phyloP scores from a whole-genome alignment of 2,888 invertebrate genomes.

The Frankliniella fusca region DNA sequence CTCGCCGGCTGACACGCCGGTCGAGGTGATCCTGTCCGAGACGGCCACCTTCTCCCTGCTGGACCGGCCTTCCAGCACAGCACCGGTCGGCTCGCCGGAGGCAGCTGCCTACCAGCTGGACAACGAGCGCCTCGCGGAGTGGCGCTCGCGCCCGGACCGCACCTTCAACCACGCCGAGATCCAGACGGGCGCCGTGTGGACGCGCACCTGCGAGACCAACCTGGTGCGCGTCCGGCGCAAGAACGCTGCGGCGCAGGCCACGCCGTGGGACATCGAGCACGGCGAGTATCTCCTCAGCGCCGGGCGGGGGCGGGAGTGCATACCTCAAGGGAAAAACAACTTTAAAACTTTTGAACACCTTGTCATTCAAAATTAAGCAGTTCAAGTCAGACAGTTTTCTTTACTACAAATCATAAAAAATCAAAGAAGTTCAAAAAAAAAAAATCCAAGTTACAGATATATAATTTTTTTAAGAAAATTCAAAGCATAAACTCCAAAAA shows the following conservation, averaged over 20 bases:
- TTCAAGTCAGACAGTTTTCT: too few species aligned
- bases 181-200: constrained; percentile 10
- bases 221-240: constrained; percentile 1
- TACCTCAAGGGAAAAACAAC: too few species aligned
- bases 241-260: constrained; percentile 11
- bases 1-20: background rate
- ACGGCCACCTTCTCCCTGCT: background rate
- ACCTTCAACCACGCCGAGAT: background rate
- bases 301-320: background rate
- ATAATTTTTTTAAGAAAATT: too few species aligned
- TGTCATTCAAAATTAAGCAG: too few species aligned
- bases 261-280: background rate
- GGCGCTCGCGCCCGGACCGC: background rate
- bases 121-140: background rate
- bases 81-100: background rate
- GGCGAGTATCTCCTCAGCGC: background rate
- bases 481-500: too few species aligned
- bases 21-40: background rate
- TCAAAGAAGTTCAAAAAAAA: too few species aligned
- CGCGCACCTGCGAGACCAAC: background rate
- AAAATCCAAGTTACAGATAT: too few species aligned
- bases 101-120: background rate
- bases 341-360: too few species aligned
- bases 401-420: too few species aligned
- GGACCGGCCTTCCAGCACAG: background rate